Conservation (phyloP, 2,797 vertebrate species). For the Tamandua tetradactyla region DNA sequence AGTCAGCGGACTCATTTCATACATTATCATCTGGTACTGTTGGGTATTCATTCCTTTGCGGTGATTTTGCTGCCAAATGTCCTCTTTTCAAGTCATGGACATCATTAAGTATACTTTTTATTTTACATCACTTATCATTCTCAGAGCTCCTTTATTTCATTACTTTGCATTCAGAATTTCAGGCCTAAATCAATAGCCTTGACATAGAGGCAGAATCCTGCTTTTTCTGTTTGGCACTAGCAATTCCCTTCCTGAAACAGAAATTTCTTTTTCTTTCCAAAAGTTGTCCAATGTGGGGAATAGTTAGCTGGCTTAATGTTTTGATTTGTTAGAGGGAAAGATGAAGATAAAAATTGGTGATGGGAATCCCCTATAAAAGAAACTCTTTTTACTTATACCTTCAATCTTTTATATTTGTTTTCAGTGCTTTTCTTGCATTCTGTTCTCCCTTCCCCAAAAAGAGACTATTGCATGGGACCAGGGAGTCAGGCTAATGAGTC, state of each 20-base stretch:
- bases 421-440: too few species aligned
- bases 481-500: not conserved
- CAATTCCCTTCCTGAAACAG: not conserved
- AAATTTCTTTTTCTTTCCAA: not conserved
- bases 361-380: not conserved
- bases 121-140: conserved; percentile 17
- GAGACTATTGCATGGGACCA: not conserved
- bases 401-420: too few species aligned
- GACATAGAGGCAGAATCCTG: conserved; percentile 20
- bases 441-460: not conserved
- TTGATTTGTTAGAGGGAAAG: not conserved
- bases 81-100: conserved; percentile 54
- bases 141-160: conserved; percentile 57
- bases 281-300: not conserved
- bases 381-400: fast-evolving
- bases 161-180: conserved; percentile 55
- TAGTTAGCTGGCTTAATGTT: not conserved
- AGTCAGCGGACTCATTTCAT: conserved; percentile 28
- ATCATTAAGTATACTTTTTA: conserved; percentile 52
- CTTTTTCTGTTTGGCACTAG: not conserved
- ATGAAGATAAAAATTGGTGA: not conserved
- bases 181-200: conserved; percentile 5
- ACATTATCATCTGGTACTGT: not conserved
- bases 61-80: conserved; percentile 36
- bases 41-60: not conserved